Percentiles rank a stretch among this genome's conserved stretches.
phyloP scores from a whole-genome alignment of 2,113 vertebrate genomes.

The Oncorhynchus keta region DNA sequence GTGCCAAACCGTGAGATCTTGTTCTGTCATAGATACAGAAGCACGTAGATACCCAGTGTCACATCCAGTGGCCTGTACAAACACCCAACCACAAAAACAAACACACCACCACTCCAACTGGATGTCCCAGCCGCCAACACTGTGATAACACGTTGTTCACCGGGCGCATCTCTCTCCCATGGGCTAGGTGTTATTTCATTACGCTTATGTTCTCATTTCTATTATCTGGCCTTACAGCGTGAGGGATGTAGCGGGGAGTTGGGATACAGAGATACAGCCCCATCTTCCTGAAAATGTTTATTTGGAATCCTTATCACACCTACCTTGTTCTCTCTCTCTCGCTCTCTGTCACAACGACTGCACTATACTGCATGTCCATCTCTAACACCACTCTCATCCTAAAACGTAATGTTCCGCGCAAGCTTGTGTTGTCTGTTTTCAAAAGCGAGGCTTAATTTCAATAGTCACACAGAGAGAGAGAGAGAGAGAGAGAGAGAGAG shows the following conservation, averaged over 20 bases:
- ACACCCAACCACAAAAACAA: slow-evolving; percentile 35
- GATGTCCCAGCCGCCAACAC: slow-evolving; percentile 33
- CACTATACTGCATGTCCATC: slow-evolving; percentile 29
- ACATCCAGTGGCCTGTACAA: slow-evolving; percentile 26
- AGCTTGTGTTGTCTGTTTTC: not conserved
- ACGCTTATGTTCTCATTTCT: slow-evolving; percentile 57
- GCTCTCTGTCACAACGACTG: slow-evolving; percentile 30
- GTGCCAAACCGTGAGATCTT: no score
- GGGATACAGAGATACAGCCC: slow-evolving; percentile 31
- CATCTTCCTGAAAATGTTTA: slow-evolving; percentile 70
- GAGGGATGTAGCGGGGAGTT: slow-evolving; percentile 27
- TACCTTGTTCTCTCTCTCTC: not conserved
- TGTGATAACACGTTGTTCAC: slow-evolving; percentile 43
- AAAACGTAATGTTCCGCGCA: not conserved
- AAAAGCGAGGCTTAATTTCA: not conserved
- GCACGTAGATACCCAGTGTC: not conserved
- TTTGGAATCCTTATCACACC: slow-evolving; percentile 51
- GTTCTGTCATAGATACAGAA: not conserved
- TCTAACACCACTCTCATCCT: slow-evolving; percentile 26
- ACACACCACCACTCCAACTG: slow-evolving; percentile 36
- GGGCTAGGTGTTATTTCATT: slow-evolving; percentile 41
- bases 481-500: not conserved
- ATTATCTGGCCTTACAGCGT: slow-evolving; percentile 61
- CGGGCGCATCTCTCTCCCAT: slow-evolving; percentile 31
- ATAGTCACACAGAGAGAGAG: not conserved